Conservation (phyloP, 2,113 vertebrate genomes). For the Podarcis cretensis region DNA sequence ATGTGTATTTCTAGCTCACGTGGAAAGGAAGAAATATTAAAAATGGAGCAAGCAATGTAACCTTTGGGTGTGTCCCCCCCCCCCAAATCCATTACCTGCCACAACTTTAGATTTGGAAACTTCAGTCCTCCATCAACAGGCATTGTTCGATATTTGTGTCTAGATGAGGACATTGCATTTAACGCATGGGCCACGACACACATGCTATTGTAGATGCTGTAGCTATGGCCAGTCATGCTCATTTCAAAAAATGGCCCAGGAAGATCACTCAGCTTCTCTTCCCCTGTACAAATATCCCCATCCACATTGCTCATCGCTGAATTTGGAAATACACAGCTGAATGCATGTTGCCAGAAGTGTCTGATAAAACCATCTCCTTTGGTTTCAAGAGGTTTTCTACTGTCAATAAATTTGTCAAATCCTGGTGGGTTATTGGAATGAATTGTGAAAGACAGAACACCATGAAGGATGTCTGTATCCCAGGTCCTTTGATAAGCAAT, state of each 20-base stretch:
- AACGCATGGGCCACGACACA: not conserved
- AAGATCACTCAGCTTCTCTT: not conserved
- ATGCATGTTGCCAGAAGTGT: not conserved
- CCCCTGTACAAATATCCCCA: not conserved
- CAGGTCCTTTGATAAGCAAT: not conserved
- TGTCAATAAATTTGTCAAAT: not conserved
- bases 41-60: too few species aligned
- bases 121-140: not conserved
- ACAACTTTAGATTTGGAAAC: not conserved
- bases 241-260: not conserved
- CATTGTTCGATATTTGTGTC: too few species aligned
- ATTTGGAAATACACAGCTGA: not conserved
- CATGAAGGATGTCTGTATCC: not conserved
- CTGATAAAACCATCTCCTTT: not conserved
- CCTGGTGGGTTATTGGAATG: not conserved
- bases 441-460: not conserved
- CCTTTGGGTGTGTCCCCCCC: too few species aligned
- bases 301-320: not conserved
- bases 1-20: too few species aligned
- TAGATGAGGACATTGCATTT: not conserved
- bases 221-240: not conserved
- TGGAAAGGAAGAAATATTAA: too few species aligned
- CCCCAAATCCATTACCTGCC: not conserved
- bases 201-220: not conserved
- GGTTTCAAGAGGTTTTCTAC: not conserved